Conservation (phyloP, 2,888 invertebrate species). For the Erebia epiphron region DNA sequence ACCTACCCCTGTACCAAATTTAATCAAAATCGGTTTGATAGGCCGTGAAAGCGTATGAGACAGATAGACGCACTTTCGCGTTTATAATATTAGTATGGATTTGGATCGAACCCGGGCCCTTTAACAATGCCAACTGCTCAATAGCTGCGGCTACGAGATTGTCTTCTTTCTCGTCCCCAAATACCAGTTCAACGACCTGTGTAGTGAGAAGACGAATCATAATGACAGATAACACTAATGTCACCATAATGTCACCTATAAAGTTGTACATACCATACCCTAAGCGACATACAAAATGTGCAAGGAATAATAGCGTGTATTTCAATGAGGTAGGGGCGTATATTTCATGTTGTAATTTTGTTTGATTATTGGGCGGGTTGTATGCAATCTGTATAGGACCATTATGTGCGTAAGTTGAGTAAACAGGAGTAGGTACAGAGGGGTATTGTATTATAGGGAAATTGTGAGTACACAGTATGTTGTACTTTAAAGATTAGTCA, state of each 20-base stretch:
- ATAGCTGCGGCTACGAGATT: neutral
- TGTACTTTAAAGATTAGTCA: neutral
- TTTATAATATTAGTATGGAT: no score
- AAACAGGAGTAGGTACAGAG: slow-evolving; percentile 28
- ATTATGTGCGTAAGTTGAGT: slow-evolving; percentile 24
- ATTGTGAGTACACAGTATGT: neutral
- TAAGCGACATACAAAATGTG: neutral
- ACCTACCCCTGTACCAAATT: no score
- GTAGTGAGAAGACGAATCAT: slow-evolving; percentile 16
- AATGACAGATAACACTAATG: slow-evolving; percentile 45
- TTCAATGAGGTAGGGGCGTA: neutral
- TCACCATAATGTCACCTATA: slow-evolving; percentile 35
- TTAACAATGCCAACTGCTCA: no score
- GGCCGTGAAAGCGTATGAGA: no score
- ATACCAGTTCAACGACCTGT: slow-evolving; percentile 4
- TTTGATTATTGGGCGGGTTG: neutral
- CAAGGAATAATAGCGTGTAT: neutral
- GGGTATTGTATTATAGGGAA: slow-evolving; percentile 12
- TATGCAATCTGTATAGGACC: slow-evolving; percentile 22
- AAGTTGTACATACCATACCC: slow-evolving; percentile 29
- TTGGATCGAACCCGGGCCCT: no score
- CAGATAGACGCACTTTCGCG: no score
- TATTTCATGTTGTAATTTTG: neutral
- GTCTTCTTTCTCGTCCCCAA: no score
- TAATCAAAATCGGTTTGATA: no score